Evolutionary conservation across 2,888 invertebrate species (phyloP), one percentile per base, ranked within the genome.

Genomic region (Acrobasis consociella): DNA sequence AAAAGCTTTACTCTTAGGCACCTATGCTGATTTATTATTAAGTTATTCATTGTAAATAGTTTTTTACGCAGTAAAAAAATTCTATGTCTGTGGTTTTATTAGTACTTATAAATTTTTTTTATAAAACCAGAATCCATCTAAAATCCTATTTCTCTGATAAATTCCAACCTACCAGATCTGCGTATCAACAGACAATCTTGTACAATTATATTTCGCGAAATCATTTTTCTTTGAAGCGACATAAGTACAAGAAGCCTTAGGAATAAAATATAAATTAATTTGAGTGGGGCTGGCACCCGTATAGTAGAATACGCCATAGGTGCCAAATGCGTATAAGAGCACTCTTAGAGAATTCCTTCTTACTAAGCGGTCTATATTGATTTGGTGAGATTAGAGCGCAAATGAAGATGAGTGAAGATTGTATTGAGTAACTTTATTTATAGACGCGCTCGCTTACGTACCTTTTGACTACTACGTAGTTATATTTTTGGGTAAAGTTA

Each of bases 261-360:
- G 31, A 31, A 31, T 31, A 46, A 42, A 46, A 46, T 46, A n/a
- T 46, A 46, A 46, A 46, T 46, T 46, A 46, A 46, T 46, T 46
- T 46, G 13, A 46, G n/a, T 11, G 5, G n/a, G 46, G 46, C 13
- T 46, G 13, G 46, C 13, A 22, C 22, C 22, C 22, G 22, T 22
- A 11, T 11, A 11, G 13, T 2, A 46, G 13, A 46, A 13, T 13
- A n/a, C 46, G 11, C 46, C 46, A 46, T n/a, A 46, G 46, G 46
- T 10, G 46, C 46, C 46, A 46, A 46, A 46, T 46, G n/a, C 42
- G 42, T 11, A n/a, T 39, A 10, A 39, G 39, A 13, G 42, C 42
- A 11, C 42, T 42, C 11, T 42, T 5, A 13, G 11, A 42, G 42
- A 42, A 42, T 42, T 42, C 13, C 11, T 42, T 42, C 42, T 13